A percentile compares a stretch with the other conserved stretches of the same genome.
Evolutionary conservation across 1,140 invertebrate species (phyloP).

Genomic region (Drosophila carrolli): DNA sequence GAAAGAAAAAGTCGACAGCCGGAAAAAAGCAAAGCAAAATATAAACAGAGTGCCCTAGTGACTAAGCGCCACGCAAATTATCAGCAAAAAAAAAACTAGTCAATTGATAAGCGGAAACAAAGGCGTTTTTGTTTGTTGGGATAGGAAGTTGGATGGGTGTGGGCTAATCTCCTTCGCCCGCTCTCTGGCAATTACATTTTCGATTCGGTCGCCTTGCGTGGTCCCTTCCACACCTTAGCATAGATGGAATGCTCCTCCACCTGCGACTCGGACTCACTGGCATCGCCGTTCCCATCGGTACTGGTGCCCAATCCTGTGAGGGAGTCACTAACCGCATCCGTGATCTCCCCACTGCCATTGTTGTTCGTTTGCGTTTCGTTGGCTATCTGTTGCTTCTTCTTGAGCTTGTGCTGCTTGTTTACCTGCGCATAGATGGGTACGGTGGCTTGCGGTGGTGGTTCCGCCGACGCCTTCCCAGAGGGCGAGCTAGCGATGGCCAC

Average conservation of each 20-base stretch:
- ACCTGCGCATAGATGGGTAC: slow-evolving; percentile 82
- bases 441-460: slow-evolving; percentile 10
- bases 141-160: not conserved
- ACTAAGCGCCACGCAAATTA: slow-evolving; percentile 9
- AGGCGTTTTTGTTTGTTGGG: not conserved
- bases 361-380: slow-evolving; percentile 10
- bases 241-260: slow-evolving; percentile 80
- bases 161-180: slow-evolving; percentile 18
- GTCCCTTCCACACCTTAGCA: slow-evolving; percentile 84
- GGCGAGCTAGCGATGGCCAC: slow-evolving; percentile 31
- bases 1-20: slow-evolving; percentile 1
- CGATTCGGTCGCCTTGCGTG: slow-evolving; percentile 82
- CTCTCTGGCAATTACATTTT: slow-evolving; percentile 75
- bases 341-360: slow-evolving; percentile 20
- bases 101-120: slow-evolving; percentile 13
- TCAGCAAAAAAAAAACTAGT: slow-evolving; percentile 1
- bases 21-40: not conserved
- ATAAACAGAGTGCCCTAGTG: slow-evolving; percentile 4
- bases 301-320: slow-evolving; percentile 15
- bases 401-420: slow-evolving; percentile 81
- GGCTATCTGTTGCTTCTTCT: slow-evolving; percentile 55
- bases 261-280: slow-evolving; percentile 43
- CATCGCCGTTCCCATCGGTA: slow-evolving; percentile 18
- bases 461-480: not conserved
- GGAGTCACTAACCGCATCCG: slow-evolving; percentile 24